phyloP scores from a whole-genome alignment of 2,888 invertebrate species.

The Drosophila limbata region DNA sequence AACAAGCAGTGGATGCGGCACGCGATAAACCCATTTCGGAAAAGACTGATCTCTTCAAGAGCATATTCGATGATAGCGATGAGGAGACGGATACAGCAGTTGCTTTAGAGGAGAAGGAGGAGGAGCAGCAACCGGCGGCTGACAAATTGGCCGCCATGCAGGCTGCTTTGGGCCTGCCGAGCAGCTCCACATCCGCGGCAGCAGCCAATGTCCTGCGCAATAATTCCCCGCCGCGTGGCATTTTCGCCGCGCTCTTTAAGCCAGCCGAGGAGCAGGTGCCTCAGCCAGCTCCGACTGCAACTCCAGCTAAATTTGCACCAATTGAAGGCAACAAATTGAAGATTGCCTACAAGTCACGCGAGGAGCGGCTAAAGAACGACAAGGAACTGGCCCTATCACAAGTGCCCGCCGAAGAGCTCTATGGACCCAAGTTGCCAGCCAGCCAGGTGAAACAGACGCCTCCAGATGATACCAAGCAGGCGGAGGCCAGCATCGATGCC shows the following conservation, averaged over 20 bases:
- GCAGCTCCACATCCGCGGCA: conserved; percentile 70
- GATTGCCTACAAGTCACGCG: conserved; percentile 69
- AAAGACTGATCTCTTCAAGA: conserved; percentile 93
- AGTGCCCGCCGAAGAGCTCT: conserved; percentile 49
- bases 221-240: conserved; percentile 90
- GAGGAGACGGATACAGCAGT: conserved; percentile 86
- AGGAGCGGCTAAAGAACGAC: conserved; percentile 59
- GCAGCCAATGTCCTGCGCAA: conserved; percentile 88
- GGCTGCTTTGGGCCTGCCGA: conserved; percentile 49
- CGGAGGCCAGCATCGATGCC: conserved; percentile 54
- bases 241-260: conserved; percentile 86
- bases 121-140: conserved; percentile 62
- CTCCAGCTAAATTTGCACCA: conserved; percentile 57
- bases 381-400: conserved; percentile 42
- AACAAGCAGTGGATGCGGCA: conserved; percentile 78
- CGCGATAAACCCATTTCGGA: conserved; percentile 86
- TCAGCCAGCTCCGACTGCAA: neutral
- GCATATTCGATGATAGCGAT: conserved; percentile 94
- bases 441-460: conserved; percentile 14
- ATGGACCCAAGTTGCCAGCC: conserved; percentile 78
- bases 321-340: conserved; percentile 66
- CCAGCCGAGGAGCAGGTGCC: conserved; percentile 24
- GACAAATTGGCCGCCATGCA: conserved; percentile 49
- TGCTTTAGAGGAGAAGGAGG: neutral
- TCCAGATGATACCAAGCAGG: neutral